These are phyloP conservation scores for Marcusenius ussheri DNA, from an alignment of 2,113 vertebrate species.

Conservation along the genomic window DNA sequence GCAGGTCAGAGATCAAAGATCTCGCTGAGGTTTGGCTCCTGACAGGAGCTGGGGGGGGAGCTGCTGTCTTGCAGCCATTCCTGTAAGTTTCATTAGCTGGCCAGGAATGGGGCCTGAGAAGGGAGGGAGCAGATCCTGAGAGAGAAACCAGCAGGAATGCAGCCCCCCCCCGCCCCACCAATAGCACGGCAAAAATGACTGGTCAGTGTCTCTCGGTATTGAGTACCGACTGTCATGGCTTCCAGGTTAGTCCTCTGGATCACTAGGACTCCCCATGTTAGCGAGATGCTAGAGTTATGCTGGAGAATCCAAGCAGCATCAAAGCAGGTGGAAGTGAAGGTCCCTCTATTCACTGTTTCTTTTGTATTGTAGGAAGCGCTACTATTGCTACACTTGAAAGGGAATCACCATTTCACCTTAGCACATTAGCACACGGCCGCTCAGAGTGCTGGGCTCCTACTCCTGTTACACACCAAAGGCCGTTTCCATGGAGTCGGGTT, in stretches of 20 bases:
- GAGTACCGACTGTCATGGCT: not conserved
- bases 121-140: not conserved
- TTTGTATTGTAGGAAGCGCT: not conserved
- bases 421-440: not conserved
- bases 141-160: not conserved
- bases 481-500: not conserved
- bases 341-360: not conserved
- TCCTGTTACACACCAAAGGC: not conserved
- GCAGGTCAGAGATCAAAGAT: slow-evolving; percentile 1
- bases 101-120: not conserved
- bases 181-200: not conserved
- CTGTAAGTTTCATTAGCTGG: slow-evolving; percentile 14
- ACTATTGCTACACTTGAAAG: not conserved
- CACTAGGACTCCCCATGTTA: not conserved
- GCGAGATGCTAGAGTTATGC: not conserved
- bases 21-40: not conserved
- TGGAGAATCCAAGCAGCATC: not conserved
- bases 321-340: not conserved
- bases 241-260: not conserved
- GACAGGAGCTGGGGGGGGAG: not conserved
- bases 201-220: not conserved
- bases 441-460: not conserved
- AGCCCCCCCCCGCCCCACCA: not conserved
- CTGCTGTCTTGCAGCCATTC: slow-evolving; percentile 4
- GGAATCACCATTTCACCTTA: not conserved